Conservation (phyloP, 1,140 invertebrate genomes). For the Drosophila yakuba region DNA sequence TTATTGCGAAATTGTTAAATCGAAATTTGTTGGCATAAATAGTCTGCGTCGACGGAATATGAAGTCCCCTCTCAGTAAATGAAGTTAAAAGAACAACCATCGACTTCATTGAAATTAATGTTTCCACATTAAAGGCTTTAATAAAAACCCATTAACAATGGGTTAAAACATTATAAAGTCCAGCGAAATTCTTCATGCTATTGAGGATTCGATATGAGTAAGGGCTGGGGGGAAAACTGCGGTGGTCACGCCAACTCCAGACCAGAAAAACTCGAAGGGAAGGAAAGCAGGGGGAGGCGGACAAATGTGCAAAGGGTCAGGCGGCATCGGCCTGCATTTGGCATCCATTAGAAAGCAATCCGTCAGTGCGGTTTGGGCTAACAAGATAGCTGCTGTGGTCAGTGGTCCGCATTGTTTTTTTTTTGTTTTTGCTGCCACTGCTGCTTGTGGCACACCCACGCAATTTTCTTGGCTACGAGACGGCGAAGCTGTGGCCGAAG, state of each 20-base stretch:
- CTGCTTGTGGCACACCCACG: slow-evolving; percentile 57
- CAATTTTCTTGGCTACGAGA: slow-evolving; percentile 27
- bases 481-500: slow-evolving; percentile 21
- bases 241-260: slow-evolving; percentile 69
- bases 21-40: no score
- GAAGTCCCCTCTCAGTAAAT: not conserved
- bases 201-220: slow-evolving; percentile 10
- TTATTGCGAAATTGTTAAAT: no score
- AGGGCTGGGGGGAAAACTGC: slow-evolving; percentile 35
- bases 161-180: not conserved
- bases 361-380: slow-evolving; percentile 74
- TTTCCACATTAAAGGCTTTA: not conserved
- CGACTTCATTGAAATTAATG: not conserved
- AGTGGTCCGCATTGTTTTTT: slow-evolving; percentile 9
- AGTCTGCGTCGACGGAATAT: no score
- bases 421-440: slow-evolving; percentile 20
- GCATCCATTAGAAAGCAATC: slow-evolving; percentile 78
- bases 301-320: slow-evolving; percentile 63
- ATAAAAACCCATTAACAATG: not conserved
- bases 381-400: slow-evolving; percentile 60
- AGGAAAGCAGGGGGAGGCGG: not conserved
- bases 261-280: slow-evolving; percentile 6
- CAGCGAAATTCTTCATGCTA: slow-evolving; percentile 12
- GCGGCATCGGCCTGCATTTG: slow-evolving; percentile 63
- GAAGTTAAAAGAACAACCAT: not conserved